Base-by-base conservation (phyloP, 2,113 vertebrate species). In the Oostethus manadensis region DNA sequence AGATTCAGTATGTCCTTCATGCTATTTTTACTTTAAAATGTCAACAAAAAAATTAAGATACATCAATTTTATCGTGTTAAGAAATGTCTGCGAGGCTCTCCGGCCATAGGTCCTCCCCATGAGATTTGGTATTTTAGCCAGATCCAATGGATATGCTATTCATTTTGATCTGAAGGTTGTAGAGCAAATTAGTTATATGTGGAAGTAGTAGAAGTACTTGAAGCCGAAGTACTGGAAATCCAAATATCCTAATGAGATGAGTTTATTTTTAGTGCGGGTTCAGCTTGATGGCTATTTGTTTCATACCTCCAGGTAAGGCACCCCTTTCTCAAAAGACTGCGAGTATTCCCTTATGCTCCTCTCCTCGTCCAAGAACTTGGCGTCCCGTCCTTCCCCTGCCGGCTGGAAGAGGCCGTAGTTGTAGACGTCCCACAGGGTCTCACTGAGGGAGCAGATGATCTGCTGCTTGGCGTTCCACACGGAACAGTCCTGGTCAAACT, bases 401-500 rank as follows among this genome's bases (percentile, higher is more conserved):
- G 94, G 94, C 84, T 96, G 94, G 88, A 96, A 96, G 51, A 96
- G 92, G 65, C 94, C 94, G 0, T 96, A 96, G 84, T 96, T 96
- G 51, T 93, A 92, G 18, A 88, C 93, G 0, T 96, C 94, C 89
- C 94, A 93, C 62, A 96, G 72, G 0, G 93, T 90, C 78, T 95
- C 93, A 1, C 83, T 91, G 71, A 96, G 91, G 15, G 94, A 93
- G 47, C 91, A 92, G 62, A 96, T 89, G 64, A 96, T 91, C 86
- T 94, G 93, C 83, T 95, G 94, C 84, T 96, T 96, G 22, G 93
- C 94, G 0, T 75, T 89, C 94, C 94, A 96, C 76, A 94, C 93
- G 2, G 88, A 91, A 58, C 90, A 92, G 49, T 96, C 92, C 0
- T 89, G 93, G 68, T 96, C 94, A 71, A 96, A 95, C 68, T 94